A percentile compares a stretch with the other conserved stretches of the same genome.
Conservation (phyloP, 2,113 vertebrate genomes). For the Donacobius atricapilla region DNA sequence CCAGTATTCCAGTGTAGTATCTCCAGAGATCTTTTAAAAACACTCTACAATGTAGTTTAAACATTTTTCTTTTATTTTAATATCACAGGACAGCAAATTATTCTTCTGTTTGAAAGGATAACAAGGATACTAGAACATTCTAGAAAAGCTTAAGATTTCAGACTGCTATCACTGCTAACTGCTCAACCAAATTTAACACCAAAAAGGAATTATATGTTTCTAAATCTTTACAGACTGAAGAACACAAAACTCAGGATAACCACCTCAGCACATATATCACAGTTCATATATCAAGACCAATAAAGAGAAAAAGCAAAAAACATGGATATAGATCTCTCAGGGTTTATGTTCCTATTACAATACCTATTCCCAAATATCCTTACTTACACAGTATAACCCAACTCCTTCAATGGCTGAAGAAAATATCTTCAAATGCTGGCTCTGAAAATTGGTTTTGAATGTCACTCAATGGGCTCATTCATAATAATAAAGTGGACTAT, state of each 20-base stretch:
- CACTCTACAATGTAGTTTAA: not conserved
- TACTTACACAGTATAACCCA: not conserved
- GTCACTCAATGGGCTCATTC: not conserved
- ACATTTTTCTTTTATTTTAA: not conserved
- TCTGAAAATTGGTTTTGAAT: not conserved
- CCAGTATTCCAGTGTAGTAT: not conserved
- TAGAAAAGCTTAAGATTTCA: not conserved
- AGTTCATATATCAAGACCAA: not conserved
- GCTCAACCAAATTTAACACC: not conserved
- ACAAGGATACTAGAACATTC: not conserved
- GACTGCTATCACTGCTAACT: not conserved
- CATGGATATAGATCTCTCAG: not conserved
- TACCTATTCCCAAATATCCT: not conserved
- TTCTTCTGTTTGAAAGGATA: not conserved
- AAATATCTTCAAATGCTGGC: not conserved
- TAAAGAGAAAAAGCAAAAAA: not conserved
- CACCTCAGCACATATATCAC: not conserved
- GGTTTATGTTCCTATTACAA: not conserved
- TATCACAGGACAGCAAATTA: not conserved
- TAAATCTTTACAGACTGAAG: not conserved
- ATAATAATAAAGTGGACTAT: not conserved
- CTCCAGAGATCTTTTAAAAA: not conserved
- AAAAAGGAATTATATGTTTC: not conserved
- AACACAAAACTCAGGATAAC: not conserved
- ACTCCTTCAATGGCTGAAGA: not conserved